Conservation (phyloP, 2,113 vertebrate species). For the Tyrannus savana region DNA sequence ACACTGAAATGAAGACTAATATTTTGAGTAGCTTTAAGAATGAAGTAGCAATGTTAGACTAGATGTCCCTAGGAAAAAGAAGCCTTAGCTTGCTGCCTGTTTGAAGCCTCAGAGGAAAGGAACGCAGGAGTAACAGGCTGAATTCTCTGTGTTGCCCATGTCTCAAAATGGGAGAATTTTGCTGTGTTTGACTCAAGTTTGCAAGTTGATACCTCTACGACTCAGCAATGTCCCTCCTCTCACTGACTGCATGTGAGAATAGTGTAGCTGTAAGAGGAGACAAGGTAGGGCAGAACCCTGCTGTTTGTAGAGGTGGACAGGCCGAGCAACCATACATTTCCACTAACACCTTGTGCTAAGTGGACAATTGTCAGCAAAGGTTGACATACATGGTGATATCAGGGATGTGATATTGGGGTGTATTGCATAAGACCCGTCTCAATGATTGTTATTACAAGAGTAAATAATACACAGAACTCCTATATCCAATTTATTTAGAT, state of each 20-base stretch:
- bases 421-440: background rate
- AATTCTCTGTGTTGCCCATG: background rate
- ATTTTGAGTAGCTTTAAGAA: background rate
- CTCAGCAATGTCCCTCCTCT: background rate
- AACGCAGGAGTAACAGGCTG: background rate
- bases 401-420: background rate
- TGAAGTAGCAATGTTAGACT: background rate
- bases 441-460: background rate
- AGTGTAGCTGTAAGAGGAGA: background rate
- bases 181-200: background rate
- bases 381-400: background rate
- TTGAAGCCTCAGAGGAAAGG: background rate
- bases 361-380: background rate
- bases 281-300: background rate
- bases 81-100: background rate
- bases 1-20: background rate
- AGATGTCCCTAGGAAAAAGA: background rate
- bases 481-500: background rate
- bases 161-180: background rate
- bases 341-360: background rate
- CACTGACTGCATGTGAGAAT: background rate
- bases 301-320: background rate
- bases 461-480: background rate
- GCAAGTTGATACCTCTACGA: background rate
- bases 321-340: background rate